phyloP scores from a whole-genome alignment of 2,888 invertebrate genomes.

The Archaeoteleia sp. region DNA sequence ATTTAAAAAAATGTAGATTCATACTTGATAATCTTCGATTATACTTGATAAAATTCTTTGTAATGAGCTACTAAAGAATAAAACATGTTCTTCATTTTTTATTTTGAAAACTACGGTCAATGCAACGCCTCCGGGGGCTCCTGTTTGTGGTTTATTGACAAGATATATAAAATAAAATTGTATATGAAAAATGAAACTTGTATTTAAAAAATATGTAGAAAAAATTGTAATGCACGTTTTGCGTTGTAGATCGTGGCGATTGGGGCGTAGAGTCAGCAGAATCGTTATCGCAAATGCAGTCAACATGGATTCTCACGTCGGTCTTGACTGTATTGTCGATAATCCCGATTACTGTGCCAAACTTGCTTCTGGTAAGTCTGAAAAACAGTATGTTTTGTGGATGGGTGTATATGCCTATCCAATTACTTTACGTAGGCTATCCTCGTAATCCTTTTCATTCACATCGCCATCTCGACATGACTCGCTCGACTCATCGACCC shows the following conservation, averaged over 20 bases:
- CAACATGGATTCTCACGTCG: constrained; percentile 92
- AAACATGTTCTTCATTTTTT: too few relatives aligned
- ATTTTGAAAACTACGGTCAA: too few relatives aligned
- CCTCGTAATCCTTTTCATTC: constrained; percentile 38
- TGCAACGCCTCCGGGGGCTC: too few relatives aligned
- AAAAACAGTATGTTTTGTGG: background rate
- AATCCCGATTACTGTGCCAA: constrained; percentile 94
- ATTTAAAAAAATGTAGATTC: too few relatives aligned
- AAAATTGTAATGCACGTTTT: too few relatives aligned
- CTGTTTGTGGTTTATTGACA: too few relatives aligned
- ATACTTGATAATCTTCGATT: too few relatives aligned
- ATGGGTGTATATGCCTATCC: background rate
- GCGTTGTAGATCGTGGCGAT: constrained; percentile 32
- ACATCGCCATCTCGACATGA: constrained; percentile 30
- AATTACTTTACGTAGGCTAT: constrained; percentile 21
- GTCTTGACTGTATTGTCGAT: constrained; percentile 95
- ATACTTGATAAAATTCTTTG: too few relatives aligned
- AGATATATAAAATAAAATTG: too few relatives aligned
- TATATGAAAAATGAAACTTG: too few relatives aligned
- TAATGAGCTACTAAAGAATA: too few relatives aligned
- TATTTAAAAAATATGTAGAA: too few relatives aligned
- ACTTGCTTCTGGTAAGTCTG: constrained; percentile 83
- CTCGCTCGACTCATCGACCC: constrained; percentile 47
- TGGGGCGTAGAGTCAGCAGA: constrained; percentile 50
- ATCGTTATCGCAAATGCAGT: constrained; percentile 66